Evolutionary conservation across 2,888 invertebrate species (phyloP).

Genomic region (Catocala fraxini): DNA sequence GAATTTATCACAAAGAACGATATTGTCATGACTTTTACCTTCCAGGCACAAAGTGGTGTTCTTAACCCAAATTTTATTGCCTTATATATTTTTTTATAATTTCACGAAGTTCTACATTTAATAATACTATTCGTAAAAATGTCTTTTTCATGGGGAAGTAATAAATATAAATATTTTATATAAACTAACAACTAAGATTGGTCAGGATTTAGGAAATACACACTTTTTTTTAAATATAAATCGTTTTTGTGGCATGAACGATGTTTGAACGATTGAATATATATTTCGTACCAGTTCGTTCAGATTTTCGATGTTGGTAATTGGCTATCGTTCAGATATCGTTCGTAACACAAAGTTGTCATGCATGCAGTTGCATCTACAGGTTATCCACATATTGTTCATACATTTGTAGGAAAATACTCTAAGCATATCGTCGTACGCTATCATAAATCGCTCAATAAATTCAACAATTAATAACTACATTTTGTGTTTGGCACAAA

Average conservation of each 20-base stretch:
- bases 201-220: constrained; percentile 84
- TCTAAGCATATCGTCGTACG: constrained; percentile 39
- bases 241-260: constrained; percentile 53
- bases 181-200: constrained; percentile 82
- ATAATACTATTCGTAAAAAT: constrained; percentile 88
- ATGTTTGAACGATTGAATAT: constrained; percentile 23
- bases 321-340: constrained; percentile 26
- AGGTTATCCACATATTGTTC: constrained; percentile 56
- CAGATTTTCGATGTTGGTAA: constrained; percentile 10
- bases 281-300: too few species aligned
- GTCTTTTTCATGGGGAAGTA: constrained; percentile 83
- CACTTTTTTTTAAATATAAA: constrained; percentile 68
- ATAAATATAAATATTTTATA: constrained; percentile 83
- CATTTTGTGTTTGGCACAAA: constrained; percentile 68
- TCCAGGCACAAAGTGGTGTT: constrained; percentile 84
- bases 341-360: constrained; percentile 30
- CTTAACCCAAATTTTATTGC: constrained; percentile 83
- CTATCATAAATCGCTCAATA: constrained; percentile 52
- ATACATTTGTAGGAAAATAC: constrained; percentile 58
- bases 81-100: constrained; percentile 64
- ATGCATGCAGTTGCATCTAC: constrained; percentile 46
- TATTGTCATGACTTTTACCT: constrained; percentile 78
- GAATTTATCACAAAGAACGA: constrained; percentile 64
- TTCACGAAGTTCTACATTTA: constrained; percentile 84
- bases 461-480: constrained; percentile 57